Percentiles rank a stretch among this genome's conserved stretches.
These are phyloP conservation scores for Platycercus adscitus DNA, from an alignment of 2,113 vertebrate species.

Conservation along the genomic window DNA sequence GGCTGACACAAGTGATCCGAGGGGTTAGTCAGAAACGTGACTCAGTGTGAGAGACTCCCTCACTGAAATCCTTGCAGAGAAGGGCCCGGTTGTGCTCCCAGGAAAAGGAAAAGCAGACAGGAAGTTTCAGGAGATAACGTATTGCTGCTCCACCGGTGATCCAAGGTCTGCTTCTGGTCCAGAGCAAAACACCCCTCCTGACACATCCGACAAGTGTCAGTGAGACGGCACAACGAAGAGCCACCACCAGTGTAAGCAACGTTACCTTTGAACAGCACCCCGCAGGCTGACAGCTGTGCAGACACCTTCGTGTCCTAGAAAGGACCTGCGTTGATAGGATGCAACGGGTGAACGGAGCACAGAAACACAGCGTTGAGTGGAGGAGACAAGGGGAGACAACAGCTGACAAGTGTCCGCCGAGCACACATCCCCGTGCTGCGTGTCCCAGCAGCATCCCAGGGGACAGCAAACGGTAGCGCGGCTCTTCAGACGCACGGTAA, in stretches of 20 bases:
- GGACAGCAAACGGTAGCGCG: background rate
- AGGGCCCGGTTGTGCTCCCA: background rate
- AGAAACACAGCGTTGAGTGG: fast-evolving
- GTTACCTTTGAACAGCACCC: background rate
- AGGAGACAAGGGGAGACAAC: background rate
- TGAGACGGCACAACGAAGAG: fast-evolving
- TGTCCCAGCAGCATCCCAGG: background rate
- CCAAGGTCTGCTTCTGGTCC: background rate
- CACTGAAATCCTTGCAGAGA: background rate
- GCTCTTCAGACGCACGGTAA: fast-evolving
- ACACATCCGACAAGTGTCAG: fast-evolving
- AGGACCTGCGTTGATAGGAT: background rate
- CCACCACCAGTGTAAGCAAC: fast-evolving
- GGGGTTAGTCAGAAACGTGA: constrained; percentile 14
- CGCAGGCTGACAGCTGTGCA: background rate
- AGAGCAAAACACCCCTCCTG: fast-evolving
- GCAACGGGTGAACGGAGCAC: background rate
- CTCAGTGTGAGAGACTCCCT: constrained; percentile 34
- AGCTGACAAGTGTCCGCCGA: background rate
- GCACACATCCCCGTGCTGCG: background rate
- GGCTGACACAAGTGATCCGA: constrained; percentile 8
- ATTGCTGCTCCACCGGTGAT: background rate
- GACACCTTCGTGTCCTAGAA: background rate
- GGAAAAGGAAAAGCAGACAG: background rate
- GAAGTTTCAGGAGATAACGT: background rate